A percentile compares a stretch with the other conserved stretches of the same genome.
Conservation (phyloP, 1,140 invertebrate genomes). For the Chrysomallon squamiferum region DNA sequence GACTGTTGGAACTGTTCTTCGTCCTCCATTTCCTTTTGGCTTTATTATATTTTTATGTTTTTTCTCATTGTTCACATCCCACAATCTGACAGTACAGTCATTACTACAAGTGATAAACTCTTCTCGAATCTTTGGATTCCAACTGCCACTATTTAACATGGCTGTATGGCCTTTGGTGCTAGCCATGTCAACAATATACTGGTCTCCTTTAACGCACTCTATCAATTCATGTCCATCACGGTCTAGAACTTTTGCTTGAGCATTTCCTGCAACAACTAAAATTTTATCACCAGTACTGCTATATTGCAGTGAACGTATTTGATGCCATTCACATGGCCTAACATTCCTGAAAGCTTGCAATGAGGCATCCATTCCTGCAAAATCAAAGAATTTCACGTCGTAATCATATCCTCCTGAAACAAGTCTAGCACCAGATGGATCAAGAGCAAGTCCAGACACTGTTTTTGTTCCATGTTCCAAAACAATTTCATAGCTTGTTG, state of each 20-base stretch:
- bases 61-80: slow-evolving; percentile 79
- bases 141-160: slow-evolving; percentile 86
- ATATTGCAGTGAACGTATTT: slow-evolving; percentile 89
- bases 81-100: slow-evolving; percentile 89
- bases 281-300: slow-evolving; percentile 93
- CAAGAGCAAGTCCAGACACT: slow-evolving; percentile 83
- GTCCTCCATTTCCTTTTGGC: slow-evolving; percentile 83
- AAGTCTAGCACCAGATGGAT: slow-evolving; percentile 90
- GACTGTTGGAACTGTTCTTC: slow-evolving; percentile 86
- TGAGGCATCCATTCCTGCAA: slow-evolving; percentile 94
- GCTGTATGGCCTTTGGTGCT: slow-evolving; percentile 96
- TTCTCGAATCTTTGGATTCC: slow-evolving; percentile 90
- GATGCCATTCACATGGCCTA: slow-evolving; percentile 94
- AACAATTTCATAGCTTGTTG: slow-evolving; percentile 79
- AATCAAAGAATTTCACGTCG: slow-evolving; percentile 97
- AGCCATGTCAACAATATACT: slow-evolving; percentile 94
- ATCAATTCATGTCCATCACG: slow-evolving; percentile 94
- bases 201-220: slow-evolving; percentile 95
- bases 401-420: slow-evolving; percentile 93
- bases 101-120: slow-evolving; percentile 95
- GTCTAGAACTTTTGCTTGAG: slow-evolving; percentile 89
- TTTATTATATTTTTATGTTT: slow-evolving; percentile 87
- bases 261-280: slow-evolving; percentile 89
- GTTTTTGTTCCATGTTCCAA: slow-evolving; percentile 87
- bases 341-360: slow-evolving; percentile 90